Evolutionary conservation across 2,113 vertebrate genomes (phyloP).

Genomic region (Malaclemys terrapin): DNA sequence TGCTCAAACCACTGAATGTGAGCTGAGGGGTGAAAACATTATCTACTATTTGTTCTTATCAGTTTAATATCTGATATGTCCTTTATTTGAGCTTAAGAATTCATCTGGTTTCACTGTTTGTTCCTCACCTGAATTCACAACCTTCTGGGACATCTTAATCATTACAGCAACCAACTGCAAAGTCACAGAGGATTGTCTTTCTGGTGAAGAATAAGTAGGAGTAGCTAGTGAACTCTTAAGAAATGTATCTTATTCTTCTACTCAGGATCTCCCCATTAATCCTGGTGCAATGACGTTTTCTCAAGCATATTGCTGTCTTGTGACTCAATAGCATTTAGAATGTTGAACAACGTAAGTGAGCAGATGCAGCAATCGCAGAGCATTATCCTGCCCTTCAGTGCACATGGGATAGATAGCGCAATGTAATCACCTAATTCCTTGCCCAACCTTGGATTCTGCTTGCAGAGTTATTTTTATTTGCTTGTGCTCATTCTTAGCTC

Average conservation of each 20-base stretch:
- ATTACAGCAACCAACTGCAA: background rate
- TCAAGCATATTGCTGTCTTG: background rate
- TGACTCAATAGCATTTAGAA: background rate
- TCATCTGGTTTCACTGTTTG: background rate
- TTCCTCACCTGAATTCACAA: background rate
- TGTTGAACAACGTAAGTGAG: background rate
- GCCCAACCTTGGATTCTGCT: background rate
- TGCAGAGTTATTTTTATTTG: background rate
- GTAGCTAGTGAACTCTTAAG: background rate
- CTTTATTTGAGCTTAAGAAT: background rate
- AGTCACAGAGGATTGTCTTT: background rate
- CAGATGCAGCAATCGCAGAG: background rate
- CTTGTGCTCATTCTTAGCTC: background rate
- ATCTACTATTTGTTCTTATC: too few relatives aligned
- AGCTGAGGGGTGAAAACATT: too few relatives aligned
- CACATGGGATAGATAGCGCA: background rate
- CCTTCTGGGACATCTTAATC: background rate
- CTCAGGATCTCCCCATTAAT: background rate
- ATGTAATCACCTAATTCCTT: background rate
- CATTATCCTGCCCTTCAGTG: background rate
- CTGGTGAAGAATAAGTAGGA: background rate
- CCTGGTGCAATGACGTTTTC: background rate
- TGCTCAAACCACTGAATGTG: too few relatives aligned
- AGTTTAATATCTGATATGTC: too few relatives aligned
- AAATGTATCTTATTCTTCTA: background rate